Conservation (phyloP, 1,140 invertebrate species). For the Hydropsyche tenuis region DNA sequence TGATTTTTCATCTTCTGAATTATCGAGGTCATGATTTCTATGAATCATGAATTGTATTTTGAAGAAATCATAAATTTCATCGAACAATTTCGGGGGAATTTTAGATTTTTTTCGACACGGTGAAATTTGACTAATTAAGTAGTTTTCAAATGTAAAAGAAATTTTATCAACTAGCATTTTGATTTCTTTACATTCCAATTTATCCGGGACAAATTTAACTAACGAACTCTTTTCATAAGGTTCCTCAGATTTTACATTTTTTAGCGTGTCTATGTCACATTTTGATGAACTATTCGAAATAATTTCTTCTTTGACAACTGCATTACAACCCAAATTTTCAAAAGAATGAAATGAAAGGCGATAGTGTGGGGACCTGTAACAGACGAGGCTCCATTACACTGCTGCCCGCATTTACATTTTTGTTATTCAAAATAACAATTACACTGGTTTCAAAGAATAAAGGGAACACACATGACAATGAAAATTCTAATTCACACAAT, state of each 20-base stretch:
- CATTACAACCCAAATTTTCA: constrained; percentile 2
- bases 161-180: not conserved
- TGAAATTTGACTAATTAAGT: not conserved
- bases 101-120: not conserved
- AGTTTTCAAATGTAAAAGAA: not conserved
- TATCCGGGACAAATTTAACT: not conserved
- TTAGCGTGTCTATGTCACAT: not conserved
- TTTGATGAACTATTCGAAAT: not conserved
- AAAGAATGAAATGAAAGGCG: constrained; percentile 43
- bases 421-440: too few species aligned
- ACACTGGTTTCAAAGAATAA: too few species aligned
- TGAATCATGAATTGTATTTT: not conserved
- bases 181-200: not conserved
- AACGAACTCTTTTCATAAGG: not conserved
- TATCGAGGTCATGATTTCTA: too few species aligned
- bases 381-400: constrained; percentile 46
- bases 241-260: not conserved
- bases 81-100: not conserved
- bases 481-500: too few species aligned
- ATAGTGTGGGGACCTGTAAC: constrained; percentile 45
- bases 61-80: not conserved
- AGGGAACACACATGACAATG: too few species aligned
- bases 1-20: not conserved
- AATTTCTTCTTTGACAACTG: constrained; percentile 1
- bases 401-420: constrained; percentile 47